Evolutionary conservation across 1,140 invertebrate genomes (phyloP).

Genomic region (Leguminivora glycinivorella): DNA sequence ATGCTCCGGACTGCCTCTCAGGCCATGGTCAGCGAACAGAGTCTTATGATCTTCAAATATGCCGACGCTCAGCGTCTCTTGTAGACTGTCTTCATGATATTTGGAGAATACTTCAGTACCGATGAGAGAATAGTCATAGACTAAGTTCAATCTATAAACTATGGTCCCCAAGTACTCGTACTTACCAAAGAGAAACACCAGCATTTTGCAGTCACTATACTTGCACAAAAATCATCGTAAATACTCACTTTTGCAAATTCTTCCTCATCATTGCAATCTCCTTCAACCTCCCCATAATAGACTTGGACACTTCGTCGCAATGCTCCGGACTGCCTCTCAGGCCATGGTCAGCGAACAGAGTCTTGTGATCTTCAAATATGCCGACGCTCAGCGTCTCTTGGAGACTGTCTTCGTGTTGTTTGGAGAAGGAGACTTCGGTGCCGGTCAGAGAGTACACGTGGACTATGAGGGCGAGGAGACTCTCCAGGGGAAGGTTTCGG

Average conservation of each 20-base stretch:
- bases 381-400: conserved; percentile 78
- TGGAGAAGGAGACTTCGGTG: conserved; percentile 79
- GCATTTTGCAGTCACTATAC: too few species aligned
- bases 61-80: conserved; percentile 78
- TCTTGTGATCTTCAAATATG: conserved; percentile 81
- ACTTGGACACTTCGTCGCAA: conserved; percentile 53
- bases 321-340: conserved; percentile 57
- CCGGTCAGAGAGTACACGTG: conserved; percentile 83
- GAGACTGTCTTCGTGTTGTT: conserved; percentile 79
- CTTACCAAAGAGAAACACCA: too few species aligned
- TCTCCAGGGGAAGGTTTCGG: conserved; percentile 80
- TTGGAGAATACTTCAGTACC: conserved; percentile 80
- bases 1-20: conserved; percentile 57
- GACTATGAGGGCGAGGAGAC: conserved; percentile 81
- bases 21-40: conserved; percentile 44
- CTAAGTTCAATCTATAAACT: too few species aligned
- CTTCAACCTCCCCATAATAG: conserved; percentile 60
- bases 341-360: conserved; percentile 43
- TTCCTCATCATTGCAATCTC: conserved; percentile 67
- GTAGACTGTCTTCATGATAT: conserved; percentile 79
- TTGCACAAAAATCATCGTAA: too few species aligned
- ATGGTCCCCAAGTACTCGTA: too few species aligned
- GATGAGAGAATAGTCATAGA: conserved; percentile 82
- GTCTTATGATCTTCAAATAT: conserved; percentile 81
- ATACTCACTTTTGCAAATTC: conserved; percentile 61